Evolutionary conservation across 2,888 invertebrate species (phyloP), one percentile per base, ranked within the genome.

Genomic region (Tineola bisselliella): DNA sequence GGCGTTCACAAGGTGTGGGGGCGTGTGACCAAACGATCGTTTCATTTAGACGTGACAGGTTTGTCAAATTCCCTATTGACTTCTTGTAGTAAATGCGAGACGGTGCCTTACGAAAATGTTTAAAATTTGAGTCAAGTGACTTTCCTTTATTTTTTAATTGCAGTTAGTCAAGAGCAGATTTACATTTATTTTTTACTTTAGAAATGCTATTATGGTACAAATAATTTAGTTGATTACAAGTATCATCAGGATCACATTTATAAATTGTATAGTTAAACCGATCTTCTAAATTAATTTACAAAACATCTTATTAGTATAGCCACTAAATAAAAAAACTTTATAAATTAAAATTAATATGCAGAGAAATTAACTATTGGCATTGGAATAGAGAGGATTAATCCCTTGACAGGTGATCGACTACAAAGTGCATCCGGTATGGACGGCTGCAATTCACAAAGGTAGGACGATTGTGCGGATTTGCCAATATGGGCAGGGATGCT

Each of bases 401-500:
- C 69, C 63, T 63, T 68, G 69, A 75, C 76, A 74, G 74, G 67
- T 73, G 76, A 76, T 77, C 69, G 74, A 74, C 74, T 75, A 76
- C 74, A 71, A 75, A 74, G 74, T 72, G 70, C 74, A 75, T 74
- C 75, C 18, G 15, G 74, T 72, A 75, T 70, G 67, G 69, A 69
- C 68, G 68, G 74, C 73, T 74, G 74, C 75, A 75, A 75, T 76
- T 74, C 71, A 70, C 76, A 81, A 81, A 82, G 81, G 78, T 71
- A 66, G 72, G 76, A 70, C 77, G 77, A 79, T 81, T 77, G 79
- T 81, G 69, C 72, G 82, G 81, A 81, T 81, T 82, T 82, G 76
- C 75, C 79, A 76, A 79, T 76, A 79, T 73, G 73, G 74, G 69
- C 68, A 65, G 68, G 70, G 68, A 48, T 48, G 48, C 48, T 48